Evolutionary conservation across 2,113 vertebrate genomes (phyloP), one percentile per base, ranked within the genome.

Genomic region (Nematolebias whitei): DNA sequence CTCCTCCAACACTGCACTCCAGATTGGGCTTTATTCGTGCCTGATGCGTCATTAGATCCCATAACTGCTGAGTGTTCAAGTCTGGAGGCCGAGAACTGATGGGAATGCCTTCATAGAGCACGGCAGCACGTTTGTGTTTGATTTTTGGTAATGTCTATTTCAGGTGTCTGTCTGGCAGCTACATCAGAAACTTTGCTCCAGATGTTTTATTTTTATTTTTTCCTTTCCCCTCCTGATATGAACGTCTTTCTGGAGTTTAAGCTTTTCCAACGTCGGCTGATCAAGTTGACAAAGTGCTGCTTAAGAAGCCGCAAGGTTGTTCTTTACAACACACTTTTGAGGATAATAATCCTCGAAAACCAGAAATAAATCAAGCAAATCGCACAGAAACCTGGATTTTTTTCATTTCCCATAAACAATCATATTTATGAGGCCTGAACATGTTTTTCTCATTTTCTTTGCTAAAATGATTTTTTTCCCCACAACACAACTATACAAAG

Each of bases 121-220:
- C 61, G 1, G 20, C 76, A 68, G 76, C 58, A 71, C 54, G 19
- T 68, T 79, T 35, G 41, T 63, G 71, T 83, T 85, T 62, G n/a
- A n/a, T 83, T 87, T 87, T 70, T 2, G 68, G 72, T 86, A 85
- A 90, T 89, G 85, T 88, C 88, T 89, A 86, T 87, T 88, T 89
- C 87, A 90, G 86, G 87, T 89, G 88, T 79, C 65, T 63, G 12
- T 83, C 78, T 87, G 89, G 83, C 85, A 79, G 72, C 79, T 71
- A 83, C 86, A 76, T 85, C 78, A 87, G 58, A 87, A 72, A 58
- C 50, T 11, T 60, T 51, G 71, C 83, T 43, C 52, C 86, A 86
- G 68, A 84, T 81, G 84, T 22, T 59, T 79, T 79, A 85, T 61
- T 22, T 19, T 12, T n/a, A n/a, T 85, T 63, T 57, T 47, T 7